Conservation (phyloP, 2,888 invertebrate species). For the Cheilosia pagana region DNA sequence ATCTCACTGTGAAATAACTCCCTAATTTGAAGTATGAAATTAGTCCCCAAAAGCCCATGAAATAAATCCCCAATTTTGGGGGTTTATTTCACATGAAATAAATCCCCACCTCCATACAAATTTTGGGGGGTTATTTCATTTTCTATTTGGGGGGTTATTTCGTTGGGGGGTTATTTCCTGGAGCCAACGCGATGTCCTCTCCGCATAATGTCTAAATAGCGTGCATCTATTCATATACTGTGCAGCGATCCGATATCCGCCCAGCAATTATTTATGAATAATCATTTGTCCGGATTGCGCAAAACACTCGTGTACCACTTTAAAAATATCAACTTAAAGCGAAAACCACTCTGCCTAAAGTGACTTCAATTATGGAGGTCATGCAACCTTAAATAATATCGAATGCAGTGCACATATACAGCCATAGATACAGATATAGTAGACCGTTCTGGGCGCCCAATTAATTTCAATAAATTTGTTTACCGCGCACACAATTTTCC, state of each 20-base stretch:
- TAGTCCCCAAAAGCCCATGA: too few relatives aligned
- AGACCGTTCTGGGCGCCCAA: slow-evolving; percentile 63
- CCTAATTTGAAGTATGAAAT: too few relatives aligned
- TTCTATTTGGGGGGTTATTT: too few relatives aligned
- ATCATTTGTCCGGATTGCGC: slow-evolving; percentile 65
- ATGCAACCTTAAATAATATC: slow-evolving; percentile 61
- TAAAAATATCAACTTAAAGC: slow-evolving; percentile 60
- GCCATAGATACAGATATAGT: background rate
- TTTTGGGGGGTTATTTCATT: too few relatives aligned
- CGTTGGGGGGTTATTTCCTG: too few relatives aligned
- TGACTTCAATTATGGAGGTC: slow-evolving; percentile 72
- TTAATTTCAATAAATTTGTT: slow-evolving; percentile 75
- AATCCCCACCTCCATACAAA: too few relatives aligned
- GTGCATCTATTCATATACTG: too few relatives aligned
- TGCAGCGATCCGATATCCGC: slow-evolving; percentile 10
- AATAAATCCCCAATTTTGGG: too few relatives aligned
- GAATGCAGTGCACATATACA: slow-evolving; percentile 18
- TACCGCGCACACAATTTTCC: slow-evolving; percentile 67
- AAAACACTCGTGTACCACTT: slow-evolving; percentile 56
- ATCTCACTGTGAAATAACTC: too few relatives aligned
- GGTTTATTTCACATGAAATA: too few relatives aligned
- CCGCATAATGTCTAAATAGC: slow-evolving; percentile 63
- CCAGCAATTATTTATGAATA: slow-evolving; percentile 69
- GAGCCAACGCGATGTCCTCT: slow-evolving; percentile 1
- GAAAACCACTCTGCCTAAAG: slow-evolving; percentile 58